Evolutionary conservation across 1,140 invertebrate genomes (phyloP).

Genomic region (Caenorhabditis remanei): DNA sequence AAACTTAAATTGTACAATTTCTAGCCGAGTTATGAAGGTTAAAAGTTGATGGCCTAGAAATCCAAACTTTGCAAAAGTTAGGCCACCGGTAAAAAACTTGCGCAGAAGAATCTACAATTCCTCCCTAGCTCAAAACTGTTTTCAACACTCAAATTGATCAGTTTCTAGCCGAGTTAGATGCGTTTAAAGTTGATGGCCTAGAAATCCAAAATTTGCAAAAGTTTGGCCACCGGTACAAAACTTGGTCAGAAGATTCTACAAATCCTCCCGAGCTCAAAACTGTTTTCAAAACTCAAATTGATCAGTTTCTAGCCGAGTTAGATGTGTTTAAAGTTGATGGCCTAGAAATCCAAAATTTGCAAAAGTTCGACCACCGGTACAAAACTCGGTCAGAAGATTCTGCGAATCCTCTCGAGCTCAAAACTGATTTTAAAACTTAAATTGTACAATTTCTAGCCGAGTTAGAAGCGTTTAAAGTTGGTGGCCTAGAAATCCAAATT

Average conservation of each 20-base stretch:
- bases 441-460: neutral
- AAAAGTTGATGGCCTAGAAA: too few relatives aligned
- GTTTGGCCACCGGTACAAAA: neutral
- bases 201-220: neutral
- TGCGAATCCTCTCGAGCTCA: too few relatives aligned
- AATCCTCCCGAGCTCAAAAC: neutral
- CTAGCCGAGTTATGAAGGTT: neutral
- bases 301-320: neutral
- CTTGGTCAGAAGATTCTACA: too few relatives aligned
- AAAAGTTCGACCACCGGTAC: too few relatives aligned
- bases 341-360: too few relatives aligned
- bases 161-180: neutral
- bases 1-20: neutral
- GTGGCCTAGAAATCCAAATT: too few relatives aligned
- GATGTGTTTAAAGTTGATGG: too few relatives aligned
- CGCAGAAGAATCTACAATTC: too few relatives aligned
- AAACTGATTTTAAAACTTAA: neutral
- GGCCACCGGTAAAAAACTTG: neutral
- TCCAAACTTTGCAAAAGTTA: neutral
- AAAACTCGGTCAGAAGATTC: too few relatives aligned
- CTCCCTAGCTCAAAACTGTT: too few relatives aligned
- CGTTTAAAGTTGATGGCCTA: neutral
- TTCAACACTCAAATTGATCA: neutral
- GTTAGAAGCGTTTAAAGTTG: neutral
- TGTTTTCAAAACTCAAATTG: neutral